A percentile compares a stretch with the other conserved stretches of the same genome.
These are phyloP conservation scores for Drosophila hamatofila DNA, from an alignment of 2,888 invertebrate genomes.

Conservation along the genomic window DNA sequence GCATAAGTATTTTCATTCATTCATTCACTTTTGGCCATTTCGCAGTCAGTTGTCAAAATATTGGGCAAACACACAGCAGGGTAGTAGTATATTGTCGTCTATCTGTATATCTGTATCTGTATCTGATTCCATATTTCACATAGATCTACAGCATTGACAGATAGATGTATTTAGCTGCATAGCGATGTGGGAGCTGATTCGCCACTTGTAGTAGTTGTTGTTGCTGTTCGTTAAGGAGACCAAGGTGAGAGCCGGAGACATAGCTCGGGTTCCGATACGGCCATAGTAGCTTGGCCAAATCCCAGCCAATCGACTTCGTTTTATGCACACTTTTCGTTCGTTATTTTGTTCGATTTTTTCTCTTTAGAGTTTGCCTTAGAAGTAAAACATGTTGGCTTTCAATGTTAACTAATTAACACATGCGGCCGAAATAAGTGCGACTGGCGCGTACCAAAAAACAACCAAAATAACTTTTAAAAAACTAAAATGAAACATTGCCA, in stretches of 20 bases:
- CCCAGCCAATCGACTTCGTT: slow-evolving; percentile 42
- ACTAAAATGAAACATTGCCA: not conserved
- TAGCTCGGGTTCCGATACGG: slow-evolving; percentile 33
- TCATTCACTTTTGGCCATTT: slow-evolving; percentile 47
- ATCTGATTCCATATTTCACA: slow-evolving; percentile 5
- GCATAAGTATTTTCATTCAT: slow-evolving; percentile 68
- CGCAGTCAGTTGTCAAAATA: slow-evolving; percentile 69
- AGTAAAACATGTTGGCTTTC: slow-evolving; percentile 53
- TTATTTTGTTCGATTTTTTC: slow-evolving; percentile 4
- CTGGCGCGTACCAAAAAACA: slow-evolving; percentile 31
- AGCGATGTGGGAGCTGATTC: slow-evolving; percentile 23
- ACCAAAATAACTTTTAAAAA: not conserved
- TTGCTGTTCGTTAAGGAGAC: slow-evolving; percentile 55
- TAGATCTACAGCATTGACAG: not conserved
- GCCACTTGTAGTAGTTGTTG: slow-evolving; percentile 13
- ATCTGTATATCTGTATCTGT: not conserved
- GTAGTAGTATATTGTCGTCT: slow-evolving; percentile 34
- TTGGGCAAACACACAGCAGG: slow-evolving; percentile 53
- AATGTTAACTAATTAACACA: slow-evolving; percentile 76
- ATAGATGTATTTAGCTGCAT: slow-evolving; percentile 2
- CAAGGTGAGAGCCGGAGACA: slow-evolving; percentile 57
- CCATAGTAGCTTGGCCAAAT: slow-evolving; percentile 53
- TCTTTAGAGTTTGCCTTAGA: slow-evolving; percentile 28
- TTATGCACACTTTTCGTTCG: not conserved
- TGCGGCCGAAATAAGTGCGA: slow-evolving; percentile 40